phyloP scores from a whole-genome alignment of 2,113 vertebrate genomes.

The Cheirogaleus medius region DNA sequence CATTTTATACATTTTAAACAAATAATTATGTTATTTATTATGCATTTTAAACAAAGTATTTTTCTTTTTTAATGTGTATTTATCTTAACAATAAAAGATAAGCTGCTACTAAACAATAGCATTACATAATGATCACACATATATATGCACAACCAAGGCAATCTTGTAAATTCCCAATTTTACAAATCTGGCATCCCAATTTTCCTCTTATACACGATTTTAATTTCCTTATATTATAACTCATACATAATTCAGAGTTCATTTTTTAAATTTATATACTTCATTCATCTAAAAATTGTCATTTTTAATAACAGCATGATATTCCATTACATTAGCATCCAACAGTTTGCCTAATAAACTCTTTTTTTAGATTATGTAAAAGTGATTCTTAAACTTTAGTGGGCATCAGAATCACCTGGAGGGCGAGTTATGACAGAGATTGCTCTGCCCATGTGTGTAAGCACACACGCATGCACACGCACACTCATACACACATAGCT shows the following conservation, averaged over 20 bases:
- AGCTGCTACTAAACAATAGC: neutral
- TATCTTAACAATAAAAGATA: neutral
- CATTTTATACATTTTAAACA: neutral
- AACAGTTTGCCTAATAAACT: neutral
- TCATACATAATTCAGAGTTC: slow-evolving; percentile 2
- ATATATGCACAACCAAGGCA: neutral
- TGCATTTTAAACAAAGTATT: neutral
- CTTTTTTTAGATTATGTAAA: neutral
- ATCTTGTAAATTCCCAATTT: neutral
- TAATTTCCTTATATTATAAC: neutral
- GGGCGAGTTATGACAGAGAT: neutral
- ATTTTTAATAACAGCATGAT: neutral
- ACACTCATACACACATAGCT: too few species aligned
- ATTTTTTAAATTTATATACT: neutral
- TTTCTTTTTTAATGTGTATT: neutral
- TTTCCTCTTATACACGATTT: neutral
- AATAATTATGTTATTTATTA: neutral
- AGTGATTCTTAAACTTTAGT: neutral
- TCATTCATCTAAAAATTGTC: neutral
- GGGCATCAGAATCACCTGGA: neutral
- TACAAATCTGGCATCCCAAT: neutral
- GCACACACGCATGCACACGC: rapidly evolving
- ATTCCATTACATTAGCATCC: neutral
- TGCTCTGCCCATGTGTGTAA: neutral
- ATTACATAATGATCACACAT: neutral